Percentiles rank a stretch among this genome's conserved stretches.
phyloP scores from a whole-genome alignment of 2,797 vertebrate species.

The Sciurus vulgaris region DNA sequence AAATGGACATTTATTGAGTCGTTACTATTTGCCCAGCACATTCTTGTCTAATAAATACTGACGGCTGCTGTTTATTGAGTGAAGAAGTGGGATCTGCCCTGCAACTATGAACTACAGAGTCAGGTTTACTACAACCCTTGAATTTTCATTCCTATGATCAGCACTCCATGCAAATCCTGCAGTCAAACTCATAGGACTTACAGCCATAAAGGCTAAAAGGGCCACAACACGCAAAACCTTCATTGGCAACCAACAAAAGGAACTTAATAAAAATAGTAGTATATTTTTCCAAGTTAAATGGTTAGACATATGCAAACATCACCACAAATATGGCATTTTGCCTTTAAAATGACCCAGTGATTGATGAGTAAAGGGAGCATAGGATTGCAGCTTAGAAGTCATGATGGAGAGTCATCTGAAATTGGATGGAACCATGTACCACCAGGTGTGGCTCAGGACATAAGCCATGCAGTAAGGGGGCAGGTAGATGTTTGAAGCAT shows the following conservation, averaged over 20 bases:
- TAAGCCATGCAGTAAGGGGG: neutral
- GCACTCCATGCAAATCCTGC: neutral
- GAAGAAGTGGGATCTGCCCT: neutral
- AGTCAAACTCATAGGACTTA: neutral
- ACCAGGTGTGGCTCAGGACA: neutral
- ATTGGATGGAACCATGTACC: neutral
- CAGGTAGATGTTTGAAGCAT: neutral
- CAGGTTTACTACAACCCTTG: neutral
- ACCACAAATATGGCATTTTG: neutral
- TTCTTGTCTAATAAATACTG: neutral
- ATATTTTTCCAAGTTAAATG: neutral
- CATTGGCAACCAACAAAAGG: neutral
- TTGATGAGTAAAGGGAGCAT: neutral
- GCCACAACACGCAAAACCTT: neutral
- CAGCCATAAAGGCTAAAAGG: neutral
- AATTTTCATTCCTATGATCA: neutral
- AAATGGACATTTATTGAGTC: neutral
- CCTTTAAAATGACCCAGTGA: neutral
- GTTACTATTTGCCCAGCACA: neutral
- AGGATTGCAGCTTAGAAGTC: neutral
- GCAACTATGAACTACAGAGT: neutral
- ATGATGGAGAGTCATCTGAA: neutral
- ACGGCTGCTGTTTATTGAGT: neutral
- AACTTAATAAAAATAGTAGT: neutral
- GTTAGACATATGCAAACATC: neutral